phyloP scores from a whole-genome alignment of 1,140 invertebrate species.

The fruit fly (Drosophila melanogaster) region DNA sequence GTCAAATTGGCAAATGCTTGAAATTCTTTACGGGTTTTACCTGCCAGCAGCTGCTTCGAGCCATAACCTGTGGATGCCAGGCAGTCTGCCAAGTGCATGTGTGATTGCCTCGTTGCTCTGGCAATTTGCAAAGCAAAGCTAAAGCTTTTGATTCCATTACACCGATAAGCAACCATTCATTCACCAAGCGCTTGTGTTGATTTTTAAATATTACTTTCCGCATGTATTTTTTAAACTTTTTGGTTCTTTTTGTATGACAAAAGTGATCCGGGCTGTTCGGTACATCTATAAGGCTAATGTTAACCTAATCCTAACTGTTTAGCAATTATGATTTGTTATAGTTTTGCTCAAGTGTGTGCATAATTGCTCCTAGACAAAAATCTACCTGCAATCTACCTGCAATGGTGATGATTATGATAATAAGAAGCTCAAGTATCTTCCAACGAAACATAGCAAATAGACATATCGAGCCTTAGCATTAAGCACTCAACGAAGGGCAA shows the following conservation, averaged over 20 bases:
- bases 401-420: conserved; percentile 24
- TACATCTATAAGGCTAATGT: conserved; percentile 55
- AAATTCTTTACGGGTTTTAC: conserved; percentile 31
- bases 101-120: not conserved
- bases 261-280: conserved; percentile 27
- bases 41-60: conserved; percentile 51
- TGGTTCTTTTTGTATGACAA: conserved; percentile 44
- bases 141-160: conserved; percentile 73
- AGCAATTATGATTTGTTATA: conserved; percentile 59
- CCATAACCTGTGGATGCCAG: conserved; percentile 13
- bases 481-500: conserved; percentile 74
- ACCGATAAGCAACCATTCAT: conserved; percentile 52
- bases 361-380: conserved; percentile 40
- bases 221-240: conserved; percentile 77
- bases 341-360: conserved; percentile 68
- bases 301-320: conserved; percentile 38
- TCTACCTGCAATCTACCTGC: conserved; percentile 27
- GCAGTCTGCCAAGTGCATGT: conserved; percentile 14
- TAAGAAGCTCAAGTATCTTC: conserved; percentile 76
- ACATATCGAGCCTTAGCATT: conserved; percentile 75
- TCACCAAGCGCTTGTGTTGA: conserved; percentile 69
- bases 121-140: conserved; percentile 16
- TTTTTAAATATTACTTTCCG: conserved; percentile 79
- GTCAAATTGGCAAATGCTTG: conserved; percentile 64
- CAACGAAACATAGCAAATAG: conserved; percentile 71